phyloP scores from a whole-genome alignment of 1,140 invertebrate species.

The Cyclina sinensis region DNA sequence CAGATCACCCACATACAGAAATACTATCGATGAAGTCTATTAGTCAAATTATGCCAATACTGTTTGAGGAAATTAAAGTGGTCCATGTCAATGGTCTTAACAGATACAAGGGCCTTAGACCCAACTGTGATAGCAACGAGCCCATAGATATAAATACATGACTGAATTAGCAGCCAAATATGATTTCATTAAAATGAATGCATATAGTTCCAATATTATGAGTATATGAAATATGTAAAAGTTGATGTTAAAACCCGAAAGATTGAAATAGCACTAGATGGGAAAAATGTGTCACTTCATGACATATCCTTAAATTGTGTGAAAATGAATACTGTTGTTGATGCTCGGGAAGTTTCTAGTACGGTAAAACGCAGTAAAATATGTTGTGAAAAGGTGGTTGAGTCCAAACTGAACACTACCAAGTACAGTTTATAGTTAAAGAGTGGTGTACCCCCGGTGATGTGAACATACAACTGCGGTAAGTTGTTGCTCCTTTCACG shows the following conservation, averaged over 20 bases:
- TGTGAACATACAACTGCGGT: not conserved
- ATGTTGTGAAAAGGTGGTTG: constrained; percentile 4
- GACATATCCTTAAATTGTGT: not conserved
- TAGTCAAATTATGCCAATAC: constrained; percentile 3
- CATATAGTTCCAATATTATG: not conserved
- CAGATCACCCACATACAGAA: not conserved
- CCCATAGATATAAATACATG: not conserved
- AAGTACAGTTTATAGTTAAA: constrained; percentile 8
- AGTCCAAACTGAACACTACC: not conserved
- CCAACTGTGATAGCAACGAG: not conserved
- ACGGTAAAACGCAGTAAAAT: constrained; percentile 23
- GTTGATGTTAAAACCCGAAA: not conserved
- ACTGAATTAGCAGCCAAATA: too few species aligned
- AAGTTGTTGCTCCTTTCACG: constrained; percentile 32
- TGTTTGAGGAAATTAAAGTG: not conserved
- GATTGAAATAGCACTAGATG: too few species aligned
- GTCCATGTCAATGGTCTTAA: not conserved
- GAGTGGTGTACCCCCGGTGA: not conserved
- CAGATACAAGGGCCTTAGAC: constrained; percentile 9
- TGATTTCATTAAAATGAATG: constrained; percentile 23
- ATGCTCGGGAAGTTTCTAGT: not conserved
- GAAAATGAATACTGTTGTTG: not conserved
- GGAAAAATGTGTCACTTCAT: not conserved
- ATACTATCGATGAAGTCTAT: constrained; percentile 21
- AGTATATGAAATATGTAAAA: constrained; percentile 1